Conservation (phyloP, 53 echinoderm and acorn worm genomes). For the Zoroaster sp. region DNA sequence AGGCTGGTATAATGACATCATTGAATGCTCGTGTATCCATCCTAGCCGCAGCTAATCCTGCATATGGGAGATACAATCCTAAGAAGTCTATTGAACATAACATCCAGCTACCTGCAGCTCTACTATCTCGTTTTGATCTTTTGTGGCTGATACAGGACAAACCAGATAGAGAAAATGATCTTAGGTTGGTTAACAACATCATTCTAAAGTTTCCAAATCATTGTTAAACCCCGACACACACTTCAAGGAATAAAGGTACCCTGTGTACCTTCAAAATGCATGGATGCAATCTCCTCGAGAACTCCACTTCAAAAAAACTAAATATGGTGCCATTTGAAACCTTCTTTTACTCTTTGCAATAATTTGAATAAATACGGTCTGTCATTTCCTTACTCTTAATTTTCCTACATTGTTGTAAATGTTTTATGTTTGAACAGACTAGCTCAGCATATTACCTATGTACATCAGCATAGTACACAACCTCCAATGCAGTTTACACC, state of each 20-base stretch:
- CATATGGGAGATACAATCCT: constrained; percentile 97
- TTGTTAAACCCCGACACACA: no score
- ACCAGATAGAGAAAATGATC: constrained; percentile 95
- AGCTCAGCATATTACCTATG: constrained; percentile 99
- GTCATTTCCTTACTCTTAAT: neutral
- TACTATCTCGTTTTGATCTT: constrained; percentile 96
- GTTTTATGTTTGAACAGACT: constrained; percentile 73
- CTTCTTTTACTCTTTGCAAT: neutral
- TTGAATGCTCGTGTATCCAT: constrained; percentile 97
- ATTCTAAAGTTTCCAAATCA: no score
- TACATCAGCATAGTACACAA: constrained; percentile 91
- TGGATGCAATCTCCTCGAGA: no score
- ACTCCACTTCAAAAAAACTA: neutral
- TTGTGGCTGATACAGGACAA: constrained; percentile 97
- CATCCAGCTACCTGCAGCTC: constrained; percentile 95
- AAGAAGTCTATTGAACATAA: constrained; percentile 98
- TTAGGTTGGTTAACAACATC: constrained; percentile 61
- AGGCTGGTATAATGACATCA: constrained; percentile 99
- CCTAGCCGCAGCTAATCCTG: constrained; percentile 96
- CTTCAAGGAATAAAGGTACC: no score
- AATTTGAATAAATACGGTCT: neutral
- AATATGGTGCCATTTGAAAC: neutral
- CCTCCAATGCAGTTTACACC: constrained; percentile 92
- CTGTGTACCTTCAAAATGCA: no score
- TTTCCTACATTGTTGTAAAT: neutral